Evolutionary conservation across 2,113 vertebrate genomes (phyloP).

Genomic region (Willisornis vidua): DNA sequence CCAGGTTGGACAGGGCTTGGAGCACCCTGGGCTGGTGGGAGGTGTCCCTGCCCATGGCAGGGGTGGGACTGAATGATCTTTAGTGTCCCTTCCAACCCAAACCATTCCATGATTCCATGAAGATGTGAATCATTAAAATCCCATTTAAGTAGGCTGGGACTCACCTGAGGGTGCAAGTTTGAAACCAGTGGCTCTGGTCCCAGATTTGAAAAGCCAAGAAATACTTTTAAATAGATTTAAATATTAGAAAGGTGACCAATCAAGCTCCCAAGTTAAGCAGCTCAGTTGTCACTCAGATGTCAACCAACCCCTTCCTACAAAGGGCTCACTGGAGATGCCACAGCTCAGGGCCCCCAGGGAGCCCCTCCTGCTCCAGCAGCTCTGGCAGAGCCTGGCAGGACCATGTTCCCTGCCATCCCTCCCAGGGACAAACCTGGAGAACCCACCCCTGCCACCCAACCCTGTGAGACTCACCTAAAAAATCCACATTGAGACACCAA

Average conservation of each 20-base stretch:
- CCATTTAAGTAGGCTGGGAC: neutral
- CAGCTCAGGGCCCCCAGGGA: neutral
- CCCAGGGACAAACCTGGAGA: rapidly evolving
- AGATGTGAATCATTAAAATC: neutral
- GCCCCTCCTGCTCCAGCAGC: neutral
- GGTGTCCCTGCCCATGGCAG: neutral
- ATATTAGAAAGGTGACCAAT: neutral
- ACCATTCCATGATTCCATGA: neutral
- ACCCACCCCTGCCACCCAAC: neutral
- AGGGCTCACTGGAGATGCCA: no score
- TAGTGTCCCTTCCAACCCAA: neutral
- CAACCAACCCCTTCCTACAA: neutral
- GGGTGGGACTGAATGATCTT: neutral
- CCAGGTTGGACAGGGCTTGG: neutral
- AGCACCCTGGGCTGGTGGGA: rapidly evolving
- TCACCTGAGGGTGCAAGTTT: neutral
- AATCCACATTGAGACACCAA: rapidly evolving
- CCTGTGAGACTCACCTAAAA: rapidly evolving
- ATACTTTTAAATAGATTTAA: rapidly evolving
- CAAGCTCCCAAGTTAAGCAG: neutral
- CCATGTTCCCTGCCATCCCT: rapidly evolving
- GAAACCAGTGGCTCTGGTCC: no score
- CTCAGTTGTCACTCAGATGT: rapidly evolving
- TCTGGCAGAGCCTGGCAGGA: rapidly evolving
- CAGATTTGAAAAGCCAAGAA: neutral